These are phyloP conservation scores for Actinemys pallida DNA, from an alignment of 2,113 vertebrate genomes.

Conservation along the genomic window DNA sequence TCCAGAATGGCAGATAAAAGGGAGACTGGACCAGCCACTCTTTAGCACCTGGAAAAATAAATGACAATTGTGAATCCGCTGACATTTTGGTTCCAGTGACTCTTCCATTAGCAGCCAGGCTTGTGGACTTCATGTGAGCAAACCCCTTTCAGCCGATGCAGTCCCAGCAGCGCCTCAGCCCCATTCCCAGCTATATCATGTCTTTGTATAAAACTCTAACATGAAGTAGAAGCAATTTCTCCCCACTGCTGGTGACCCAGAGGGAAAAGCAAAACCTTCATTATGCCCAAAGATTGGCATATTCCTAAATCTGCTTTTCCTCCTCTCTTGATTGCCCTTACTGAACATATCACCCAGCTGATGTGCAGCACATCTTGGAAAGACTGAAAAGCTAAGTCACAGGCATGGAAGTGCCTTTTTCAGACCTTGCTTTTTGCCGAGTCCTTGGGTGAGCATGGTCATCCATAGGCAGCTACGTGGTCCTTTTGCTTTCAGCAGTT, in stretches of 20 bases:
- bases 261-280: conserved; percentile 48
- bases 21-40: neutral
- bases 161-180: conserved; percentile 38
- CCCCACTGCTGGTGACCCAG: conserved; percentile 55
- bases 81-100: conserved; percentile 51
- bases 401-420: neutral
- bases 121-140: conserved; percentile 30
- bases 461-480: neutral
- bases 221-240: conserved; percentile 69
- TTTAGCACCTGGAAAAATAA: neutral
- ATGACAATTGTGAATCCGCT: conserved; percentile 61
- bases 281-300: neutral
- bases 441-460: neutral
- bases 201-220: conserved; percentile 54
- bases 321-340: neutral
- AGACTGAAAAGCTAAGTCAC: neutral
- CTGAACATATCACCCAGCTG: neutral
- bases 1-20: neutral
- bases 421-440: neutral
- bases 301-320: conserved; percentile 5
- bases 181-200: conserved; percentile 29
- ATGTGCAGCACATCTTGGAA: neutral
- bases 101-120: conserved; percentile 38
- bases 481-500: neutral
- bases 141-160: conserved; percentile 13